Base-by-base conservation (phyloP, 2,113 vertebrate species). In the Martes martes region DNA sequence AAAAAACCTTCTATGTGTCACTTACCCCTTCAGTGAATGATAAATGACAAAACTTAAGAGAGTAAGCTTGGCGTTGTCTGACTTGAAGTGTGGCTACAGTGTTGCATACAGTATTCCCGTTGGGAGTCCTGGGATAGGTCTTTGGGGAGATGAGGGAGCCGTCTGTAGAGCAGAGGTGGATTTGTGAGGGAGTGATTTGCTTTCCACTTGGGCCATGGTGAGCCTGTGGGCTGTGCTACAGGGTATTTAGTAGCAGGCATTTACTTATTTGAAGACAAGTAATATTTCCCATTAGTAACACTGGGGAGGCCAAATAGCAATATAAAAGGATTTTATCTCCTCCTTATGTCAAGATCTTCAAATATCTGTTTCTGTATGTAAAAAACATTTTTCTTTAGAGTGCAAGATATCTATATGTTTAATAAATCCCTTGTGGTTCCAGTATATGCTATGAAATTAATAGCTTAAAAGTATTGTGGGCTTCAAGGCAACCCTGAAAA, bases 321-420 rank as follows among this genome's bases (percentile, higher is more conserved):
- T 19, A 69, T 45, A 36, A 31, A 87, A 39, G 74, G 14, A 67
- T 65, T 87, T 69, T 95, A 88, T 55, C 31, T 59, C 33, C 31
- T 87, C 13, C 15, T 87, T 61, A 79, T 85, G 36, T 31, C 15
- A 87, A 83, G 42, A 74, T 76, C n/a, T 42, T 88, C 45, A 85
- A 93, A 88, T 67, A 93, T 88, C 61, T 73, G 79, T 61, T 79
- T 97, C n/a, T 96, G 42, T 73, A 33, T 50, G 6, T 39, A 89
- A 89, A 93, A 88, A 21, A 0, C 8, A 39, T 91, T 96, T 94
- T 94, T 83, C 23, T 82, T 96, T 63, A 74, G 3, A 89, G 61
- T 91, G 50, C 31, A 89, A 91, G n/a, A 92, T 92, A 36, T 8
- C 19, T 91, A 15, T 74, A 26, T 52, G 24, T 81, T 78, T 74